These are phyloP conservation scores for Agonum fuliginosum DNA, from an alignment of 2,888 invertebrate species.

Conservation along the genomic window DNA sequence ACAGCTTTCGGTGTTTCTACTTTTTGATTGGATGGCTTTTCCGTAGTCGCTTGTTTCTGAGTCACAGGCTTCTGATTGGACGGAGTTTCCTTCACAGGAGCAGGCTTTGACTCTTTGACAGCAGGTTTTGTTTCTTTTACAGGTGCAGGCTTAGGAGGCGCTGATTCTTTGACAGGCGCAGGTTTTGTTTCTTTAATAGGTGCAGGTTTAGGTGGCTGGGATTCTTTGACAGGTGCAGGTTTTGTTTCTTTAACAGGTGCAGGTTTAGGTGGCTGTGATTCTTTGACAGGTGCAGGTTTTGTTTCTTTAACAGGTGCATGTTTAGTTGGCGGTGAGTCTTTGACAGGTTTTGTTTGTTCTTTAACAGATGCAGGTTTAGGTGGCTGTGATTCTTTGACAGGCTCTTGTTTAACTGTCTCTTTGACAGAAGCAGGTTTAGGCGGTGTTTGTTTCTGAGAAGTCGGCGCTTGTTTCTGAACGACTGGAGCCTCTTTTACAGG, in stretches of 20 bases:
- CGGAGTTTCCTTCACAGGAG: slow-evolving; percentile 61
- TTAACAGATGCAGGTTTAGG: slow-evolving; percentile 33
- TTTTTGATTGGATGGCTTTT: slow-evolving; percentile 58
- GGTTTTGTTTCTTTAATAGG: slow-evolving; percentile 73
- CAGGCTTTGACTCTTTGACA: slow-evolving; percentile 63
- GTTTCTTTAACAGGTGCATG: slow-evolving; percentile 37
- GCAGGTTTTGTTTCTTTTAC: slow-evolving; percentile 62
- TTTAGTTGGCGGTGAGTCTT: slow-evolving; percentile 19
- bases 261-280: slow-evolving; percentile 33
- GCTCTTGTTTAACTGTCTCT: slow-evolving; percentile 63
- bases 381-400: slow-evolving; percentile 55
- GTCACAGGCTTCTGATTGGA: slow-evolving; percentile 46
- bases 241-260: slow-evolving; percentile 70
- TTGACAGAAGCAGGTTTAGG: slow-evolving; percentile 63
- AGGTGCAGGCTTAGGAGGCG: slow-evolving; percentile 63
- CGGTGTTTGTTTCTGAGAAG: slow-evolving; percentile 65
- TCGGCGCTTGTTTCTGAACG: slow-evolving; percentile 63
- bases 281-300: slow-evolving; percentile 63
- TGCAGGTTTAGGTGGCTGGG: slow-evolving; percentile 18
- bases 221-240: slow-evolving; percentile 60
- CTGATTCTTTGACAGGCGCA: slow-evolving; percentile 64
- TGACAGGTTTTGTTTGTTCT: slow-evolving; percentile 45
- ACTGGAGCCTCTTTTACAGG: slow-evolving; percentile 59
- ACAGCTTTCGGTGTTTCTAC: slow-evolving; percentile 52
- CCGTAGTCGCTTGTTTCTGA: slow-evolving; percentile 60